Percentiles rank a stretch among this genome's conserved stretches.
Conservation (phyloP, 2,888 invertebrate genomes). For the Latrodectus hesperus region DNA sequence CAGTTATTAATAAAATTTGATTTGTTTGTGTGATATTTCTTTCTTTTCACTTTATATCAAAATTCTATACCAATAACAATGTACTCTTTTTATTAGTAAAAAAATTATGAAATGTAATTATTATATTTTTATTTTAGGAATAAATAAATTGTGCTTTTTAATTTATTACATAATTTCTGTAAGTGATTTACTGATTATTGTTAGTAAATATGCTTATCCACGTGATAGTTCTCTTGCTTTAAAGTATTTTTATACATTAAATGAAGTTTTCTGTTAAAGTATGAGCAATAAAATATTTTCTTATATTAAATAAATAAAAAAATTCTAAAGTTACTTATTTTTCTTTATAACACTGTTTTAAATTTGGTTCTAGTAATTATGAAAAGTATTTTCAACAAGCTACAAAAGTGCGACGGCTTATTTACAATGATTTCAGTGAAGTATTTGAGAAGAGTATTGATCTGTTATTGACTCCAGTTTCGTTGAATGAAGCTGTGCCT, state of each 20-base stretch:
- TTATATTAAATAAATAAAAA: background rate
- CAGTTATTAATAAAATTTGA: too few relatives aligned
- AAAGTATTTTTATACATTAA: background rate
- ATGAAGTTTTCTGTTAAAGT: too few relatives aligned
- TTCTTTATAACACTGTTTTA: background rate
- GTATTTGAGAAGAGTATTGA: conserved; percentile 85
- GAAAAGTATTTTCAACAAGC: conserved; percentile 93
- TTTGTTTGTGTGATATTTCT: too few relatives aligned
- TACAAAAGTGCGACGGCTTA: conserved; percentile 89
- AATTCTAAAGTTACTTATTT: background rate
- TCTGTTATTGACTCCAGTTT: conserved; percentile 92
- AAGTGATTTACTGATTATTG: background rate
- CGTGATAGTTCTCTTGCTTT: background rate
- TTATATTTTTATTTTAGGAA: too few relatives aligned
- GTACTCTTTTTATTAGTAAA: too few relatives aligned
- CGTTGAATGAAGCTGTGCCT: conserved; percentile 88
- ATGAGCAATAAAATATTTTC: background rate
- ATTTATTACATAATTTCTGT: too few relatives aligned
- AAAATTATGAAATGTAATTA: too few relatives aligned
- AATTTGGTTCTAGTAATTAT: conserved; percentile 82
- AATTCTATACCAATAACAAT: too few relatives aligned
- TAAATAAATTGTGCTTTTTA: too few relatives aligned
- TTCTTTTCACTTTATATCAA: too few relatives aligned
- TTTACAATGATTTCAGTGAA: conserved; percentile 87
- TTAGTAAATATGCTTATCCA: background rate